Evolutionary conservation across 1,140 invertebrate genomes (phyloP).

Genomic region (Hirudo medicinalis): DNA sequence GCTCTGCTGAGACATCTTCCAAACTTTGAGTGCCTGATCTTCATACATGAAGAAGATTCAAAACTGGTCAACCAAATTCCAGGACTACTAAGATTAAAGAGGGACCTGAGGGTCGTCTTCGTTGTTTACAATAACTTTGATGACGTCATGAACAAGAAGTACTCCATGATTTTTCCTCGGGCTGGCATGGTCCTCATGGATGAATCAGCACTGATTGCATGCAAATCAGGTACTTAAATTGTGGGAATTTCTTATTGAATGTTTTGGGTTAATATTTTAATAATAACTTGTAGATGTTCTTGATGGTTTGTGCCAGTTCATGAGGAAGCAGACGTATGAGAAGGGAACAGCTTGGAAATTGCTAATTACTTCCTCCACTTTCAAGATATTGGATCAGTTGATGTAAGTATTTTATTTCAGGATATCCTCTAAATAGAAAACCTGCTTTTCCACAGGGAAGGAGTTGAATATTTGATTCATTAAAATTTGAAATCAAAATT

Average conservation of each 20-base stretch:
- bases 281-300: slow-evolving; percentile 13
- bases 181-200: slow-evolving; percentile 17
- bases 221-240: slow-evolving; percentile 11
- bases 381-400: slow-evolving; percentile 5
- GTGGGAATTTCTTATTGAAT: not conserved
- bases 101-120: slow-evolving; percentile 10
- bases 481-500: too few species aligned
- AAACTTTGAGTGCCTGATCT: slow-evolving; percentile 9
- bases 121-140: not conserved
- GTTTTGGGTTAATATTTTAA: not conserved
- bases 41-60: slow-evolving; percentile 13
- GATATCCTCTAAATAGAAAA: too few species aligned
- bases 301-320: slow-evolving; percentile 15
- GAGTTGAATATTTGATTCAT: too few species aligned
- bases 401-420: not conserved
- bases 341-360: slow-evolving; percentile 17
- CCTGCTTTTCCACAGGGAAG: too few species aligned
- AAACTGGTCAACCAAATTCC: slow-evolving; percentile 12
- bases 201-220: slow-evolving; percentile 7
- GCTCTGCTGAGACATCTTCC: not conserved
- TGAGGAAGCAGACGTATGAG: slow-evolving; percentile 11
- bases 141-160: slow-evolving; percentile 12
- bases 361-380: slow-evolving; percentile 1
- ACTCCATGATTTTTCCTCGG: slow-evolving; percentile 2
- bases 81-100: slow-evolving; percentile 1